Percentiles rank a stretch among this genome's conserved stretches.
These are phyloP conservation scores for Halcyon leucocephala DNA, from an alignment of 2,797 vertebrate species.

Conservation along the genomic window DNA sequence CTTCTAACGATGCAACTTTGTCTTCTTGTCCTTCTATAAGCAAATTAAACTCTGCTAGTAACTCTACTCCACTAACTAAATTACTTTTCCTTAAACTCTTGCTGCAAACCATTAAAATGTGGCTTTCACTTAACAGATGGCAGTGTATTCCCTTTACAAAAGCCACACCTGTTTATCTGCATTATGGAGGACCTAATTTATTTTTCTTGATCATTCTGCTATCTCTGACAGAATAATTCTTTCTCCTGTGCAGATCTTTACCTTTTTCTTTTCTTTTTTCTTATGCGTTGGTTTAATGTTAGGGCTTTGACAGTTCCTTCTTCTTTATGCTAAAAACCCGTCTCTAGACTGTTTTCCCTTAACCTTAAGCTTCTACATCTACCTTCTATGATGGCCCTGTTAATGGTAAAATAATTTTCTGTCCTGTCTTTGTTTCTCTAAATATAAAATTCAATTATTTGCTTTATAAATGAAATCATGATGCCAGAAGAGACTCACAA, in stretches of 20 bases:
- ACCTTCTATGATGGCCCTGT: not conserved
- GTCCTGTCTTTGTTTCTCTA: not conserved
- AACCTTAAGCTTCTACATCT: not conserved
- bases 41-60: not conserved
- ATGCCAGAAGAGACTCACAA: not conserved
- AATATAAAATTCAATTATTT: not conserved
- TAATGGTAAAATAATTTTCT: not conserved
- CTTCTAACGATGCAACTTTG: not conserved
- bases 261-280: not conserved
- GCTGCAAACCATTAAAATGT: not conserved
- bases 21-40: not conserved
- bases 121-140: slow-evolving; percentile 3
- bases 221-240: slow-evolving; percentile 41
- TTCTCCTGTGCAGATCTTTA: not conserved
- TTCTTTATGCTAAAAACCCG: not conserved
- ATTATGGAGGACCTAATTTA: slow-evolving; percentile 40
- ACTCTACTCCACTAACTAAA: not conserved
- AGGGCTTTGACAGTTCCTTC: not conserved
- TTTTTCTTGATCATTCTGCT: slow-evolving; percentile 40
- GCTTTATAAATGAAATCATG: not conserved
- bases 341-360: not conserved
- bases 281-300: not conserved
- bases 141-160: not conserved
- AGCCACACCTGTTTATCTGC: slow-evolving; percentile 26
- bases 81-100: not conserved